Evolutionary conservation across 2,113 vertebrate genomes (phyloP).

Genomic region (Tursiops truncatus): DNA sequence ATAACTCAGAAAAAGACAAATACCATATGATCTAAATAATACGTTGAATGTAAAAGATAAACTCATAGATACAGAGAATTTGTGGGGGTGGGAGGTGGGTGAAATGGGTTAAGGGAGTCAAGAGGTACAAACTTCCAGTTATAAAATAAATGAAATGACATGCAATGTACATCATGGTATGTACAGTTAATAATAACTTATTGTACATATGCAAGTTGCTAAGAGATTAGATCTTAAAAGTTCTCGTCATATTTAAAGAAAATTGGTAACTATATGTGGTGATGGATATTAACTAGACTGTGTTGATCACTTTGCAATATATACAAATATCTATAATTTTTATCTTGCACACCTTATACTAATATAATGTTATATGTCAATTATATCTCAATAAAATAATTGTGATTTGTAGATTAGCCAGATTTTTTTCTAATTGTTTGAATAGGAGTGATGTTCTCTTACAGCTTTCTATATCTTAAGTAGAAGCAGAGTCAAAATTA

Average conservation of each 20-base stretch:
- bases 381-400: neutral
- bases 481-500: neutral
- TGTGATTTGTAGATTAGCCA: neutral
- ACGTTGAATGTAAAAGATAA: neutral
- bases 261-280: neutral
- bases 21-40: neutral
- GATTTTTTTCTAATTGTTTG: neutral
- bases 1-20: neutral
- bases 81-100: neutral
- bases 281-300: neutral
- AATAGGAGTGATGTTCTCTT: neutral
- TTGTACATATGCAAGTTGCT: neutral
- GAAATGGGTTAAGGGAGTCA: neutral
- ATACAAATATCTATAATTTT: neutral
- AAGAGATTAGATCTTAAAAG: neutral
- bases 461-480: neutral
- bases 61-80: neutral
- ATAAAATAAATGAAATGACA: neutral
- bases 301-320: neutral
- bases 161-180: neutral
- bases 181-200: neutral
- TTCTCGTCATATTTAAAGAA: neutral
- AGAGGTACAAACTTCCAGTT: neutral
- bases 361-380: neutral
- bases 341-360: neutral